phyloP scores from a whole-genome alignment of 2,113 vertebrate genomes.

The Phaetusa simplex region DNA sequence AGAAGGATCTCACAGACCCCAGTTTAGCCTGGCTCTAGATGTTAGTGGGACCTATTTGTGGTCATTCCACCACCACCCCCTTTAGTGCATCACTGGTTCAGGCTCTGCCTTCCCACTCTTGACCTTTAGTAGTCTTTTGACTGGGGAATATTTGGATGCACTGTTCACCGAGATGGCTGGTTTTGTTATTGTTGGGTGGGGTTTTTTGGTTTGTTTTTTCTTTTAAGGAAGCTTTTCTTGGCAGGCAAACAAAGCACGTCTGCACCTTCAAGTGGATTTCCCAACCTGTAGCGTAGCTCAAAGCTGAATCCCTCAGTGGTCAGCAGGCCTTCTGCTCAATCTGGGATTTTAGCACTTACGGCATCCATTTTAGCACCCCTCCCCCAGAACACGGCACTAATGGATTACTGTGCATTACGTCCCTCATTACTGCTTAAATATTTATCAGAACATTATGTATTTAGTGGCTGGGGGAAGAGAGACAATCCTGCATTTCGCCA shows the following conservation, averaged over 20 bases:
- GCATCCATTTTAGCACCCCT: slow-evolving; percentile 69
- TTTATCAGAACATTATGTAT: slow-evolving; percentile 89
- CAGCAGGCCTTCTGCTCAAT: slow-evolving; percentile 49
- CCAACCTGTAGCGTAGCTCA: background rate
- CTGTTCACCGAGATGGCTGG: background rate
- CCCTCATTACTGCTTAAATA: slow-evolving; percentile 86
- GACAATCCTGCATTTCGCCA: slow-evolving; percentile 42
- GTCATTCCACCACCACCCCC: background rate
- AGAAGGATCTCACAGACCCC: fast-evolving
- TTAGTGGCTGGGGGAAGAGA: slow-evolving; percentile 70
- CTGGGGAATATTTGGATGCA: background rate
- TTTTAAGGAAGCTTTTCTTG: background rate
- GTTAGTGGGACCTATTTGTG: background rate
- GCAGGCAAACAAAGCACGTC: background rate
- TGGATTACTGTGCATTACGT: slow-evolving; percentile 85
- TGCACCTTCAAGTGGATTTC: background rate
- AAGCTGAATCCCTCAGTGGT: slow-evolving; percentile 9
- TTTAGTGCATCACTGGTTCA: background rate
- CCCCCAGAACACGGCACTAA: slow-evolving; percentile 69
- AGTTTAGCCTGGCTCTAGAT: background rate
- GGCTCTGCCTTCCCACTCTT: background rate
- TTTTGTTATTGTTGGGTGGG: background rate
- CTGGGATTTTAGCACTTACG: slow-evolving; percentile 71
- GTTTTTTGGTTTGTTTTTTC: background rate
- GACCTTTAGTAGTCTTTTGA: background rate